A percentile compares a stretch with the other conserved stretches of the same genome.
phyloP scores from a whole-genome alignment of 2,888 invertebrate genomes.

The Protonemura montana region DNA sequence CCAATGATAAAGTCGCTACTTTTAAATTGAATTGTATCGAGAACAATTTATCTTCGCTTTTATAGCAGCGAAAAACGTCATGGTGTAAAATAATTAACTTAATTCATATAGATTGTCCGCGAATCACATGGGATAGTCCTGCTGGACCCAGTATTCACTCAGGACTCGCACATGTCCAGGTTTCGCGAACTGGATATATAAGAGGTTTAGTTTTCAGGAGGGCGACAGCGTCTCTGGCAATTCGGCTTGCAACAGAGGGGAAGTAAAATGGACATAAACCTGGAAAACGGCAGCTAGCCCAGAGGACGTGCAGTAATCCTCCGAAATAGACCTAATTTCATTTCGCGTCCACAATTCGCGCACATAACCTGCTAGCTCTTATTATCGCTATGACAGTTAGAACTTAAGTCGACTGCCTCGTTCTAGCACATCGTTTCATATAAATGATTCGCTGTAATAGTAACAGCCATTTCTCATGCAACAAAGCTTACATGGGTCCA shows the following conservation, averaged over 20 bases:
- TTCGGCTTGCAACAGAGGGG: not conserved
- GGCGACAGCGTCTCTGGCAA: not conserved
- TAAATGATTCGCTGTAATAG: not conserved
- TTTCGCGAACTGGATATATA: not conserved
- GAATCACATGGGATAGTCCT: not conserved
- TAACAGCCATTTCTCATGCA: not conserved
- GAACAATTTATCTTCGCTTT: not conserved
- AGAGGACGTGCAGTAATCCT: not conserved
- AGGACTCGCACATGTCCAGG: not conserved
- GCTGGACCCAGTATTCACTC: not conserved
- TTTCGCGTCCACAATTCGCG: not conserved
- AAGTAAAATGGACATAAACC: not conserved
- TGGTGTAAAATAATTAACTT: not conserved
- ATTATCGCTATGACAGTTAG: conserved; percentile 12
- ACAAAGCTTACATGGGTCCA: not conserved
- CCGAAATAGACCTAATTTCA: not conserved
- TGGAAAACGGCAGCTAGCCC: not conserved
- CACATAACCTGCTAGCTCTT: not conserved
- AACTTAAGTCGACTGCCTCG: not conserved
- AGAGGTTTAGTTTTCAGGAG: conserved; percentile 1
- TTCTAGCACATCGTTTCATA: not conserved
- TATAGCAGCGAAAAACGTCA: not conserved
- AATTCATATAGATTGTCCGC: not conserved
- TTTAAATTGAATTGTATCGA: conserved; percentile 12
- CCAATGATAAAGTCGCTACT: not conserved